Percentiles rank a stretch among this genome's conserved stretches.
Evolutionary conservation across 2,888 invertebrate genomes (phyloP).

Genomic region (Listrodromus nycthemerus): DNA sequence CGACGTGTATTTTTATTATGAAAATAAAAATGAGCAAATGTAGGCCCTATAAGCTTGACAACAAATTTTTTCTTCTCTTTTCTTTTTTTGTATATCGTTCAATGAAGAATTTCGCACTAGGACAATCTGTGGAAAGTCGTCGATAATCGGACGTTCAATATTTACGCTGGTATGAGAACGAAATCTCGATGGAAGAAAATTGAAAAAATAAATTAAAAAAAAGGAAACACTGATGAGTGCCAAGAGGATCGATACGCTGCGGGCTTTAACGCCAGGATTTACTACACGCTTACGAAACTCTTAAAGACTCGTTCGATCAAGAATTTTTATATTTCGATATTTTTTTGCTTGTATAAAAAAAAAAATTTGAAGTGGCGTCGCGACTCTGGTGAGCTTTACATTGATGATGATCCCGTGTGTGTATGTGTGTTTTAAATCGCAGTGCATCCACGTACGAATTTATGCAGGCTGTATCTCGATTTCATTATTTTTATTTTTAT

Average conservation of each 20-base stretch:
- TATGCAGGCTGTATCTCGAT: constrained; percentile 68
- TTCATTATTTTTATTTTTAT: constrained; percentile 28
- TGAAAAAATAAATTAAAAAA: constrained; percentile 44
- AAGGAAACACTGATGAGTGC: constrained; percentile 14
- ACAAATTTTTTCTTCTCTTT: constrained; percentile 47
- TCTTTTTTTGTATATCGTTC: constrained; percentile 48
- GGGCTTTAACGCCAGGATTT: not conserved
- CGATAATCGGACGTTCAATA: constrained; percentile 51
- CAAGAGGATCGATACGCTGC: not conserved
- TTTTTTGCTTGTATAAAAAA: constrained; percentile 57
- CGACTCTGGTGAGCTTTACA: constrained; percentile 52
- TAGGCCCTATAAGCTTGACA: constrained; percentile 73
- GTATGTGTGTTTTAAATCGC: constrained; percentile 62
- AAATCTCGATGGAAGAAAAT: constrained; percentile 50
- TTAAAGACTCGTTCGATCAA: constrained; percentile 65
- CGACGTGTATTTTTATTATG: constrained; percentile 69
- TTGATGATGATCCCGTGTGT: constrained; percentile 57
- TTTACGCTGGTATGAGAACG: constrained; percentile 49
- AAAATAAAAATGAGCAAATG: constrained; percentile 73
- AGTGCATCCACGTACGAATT: constrained; percentile 71
- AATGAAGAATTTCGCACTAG: constrained; percentile 62
- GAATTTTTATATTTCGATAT: constrained; percentile 63
- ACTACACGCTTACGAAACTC: constrained; percentile 35
- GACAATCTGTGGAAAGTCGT: constrained; percentile 54
- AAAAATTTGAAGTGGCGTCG: constrained; percentile 33